phyloP scores from a whole-genome alignment of 1,140 invertebrate species.

The Agraylea sexmaculata region DNA sequence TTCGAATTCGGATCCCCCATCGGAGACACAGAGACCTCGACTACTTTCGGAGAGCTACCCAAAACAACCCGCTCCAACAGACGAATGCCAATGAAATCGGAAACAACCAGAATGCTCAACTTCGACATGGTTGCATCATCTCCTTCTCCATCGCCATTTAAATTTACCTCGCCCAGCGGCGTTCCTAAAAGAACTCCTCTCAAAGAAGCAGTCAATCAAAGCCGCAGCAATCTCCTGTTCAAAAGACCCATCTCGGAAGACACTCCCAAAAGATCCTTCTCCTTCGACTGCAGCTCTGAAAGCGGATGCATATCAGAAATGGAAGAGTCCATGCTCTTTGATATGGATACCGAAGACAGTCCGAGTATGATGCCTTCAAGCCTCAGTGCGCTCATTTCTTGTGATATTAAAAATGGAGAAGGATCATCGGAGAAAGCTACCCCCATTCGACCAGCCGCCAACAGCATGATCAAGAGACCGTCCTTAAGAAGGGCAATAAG shows the following conservation, averaged over 20 bases:
- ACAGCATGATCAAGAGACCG: slow-evolving; percentile 4
- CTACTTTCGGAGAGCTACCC: slow-evolving; percentile 24
- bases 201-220: neutral
- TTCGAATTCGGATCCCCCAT: slow-evolving; percentile 36
- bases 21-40: slow-evolving; percentile 29
- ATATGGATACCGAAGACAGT: slow-evolving; percentile 8
- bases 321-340: slow-evolving; percentile 17
- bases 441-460: neutral
- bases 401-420: slow-evolving; percentile 11
- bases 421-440: neutral
- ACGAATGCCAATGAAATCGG: slow-evolving; percentile 15
- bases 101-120: slow-evolving; percentile 19
- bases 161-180: slow-evolving; percentile 7
- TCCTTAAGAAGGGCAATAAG: slow-evolving; percentile 9
- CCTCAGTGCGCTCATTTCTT: slow-evolving; percentile 11
- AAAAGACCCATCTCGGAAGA: neutral
- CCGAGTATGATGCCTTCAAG: slow-evolving; percentile 6
- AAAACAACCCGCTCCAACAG: neutral
- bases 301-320: slow-evolving; percentile 16
- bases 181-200: slow-evolving; percentile 1
- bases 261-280: too few relatives aligned
- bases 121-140: slow-evolving; percentile 14
- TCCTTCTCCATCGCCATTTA: slow-evolving; percentile 6
- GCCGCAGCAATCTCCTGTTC: neutral
- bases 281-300: slow-evolving; percentile 15